Base-by-base conservation (phyloP, 1,140 invertebrate species). In the Neuroterus valhalla region DNA sequence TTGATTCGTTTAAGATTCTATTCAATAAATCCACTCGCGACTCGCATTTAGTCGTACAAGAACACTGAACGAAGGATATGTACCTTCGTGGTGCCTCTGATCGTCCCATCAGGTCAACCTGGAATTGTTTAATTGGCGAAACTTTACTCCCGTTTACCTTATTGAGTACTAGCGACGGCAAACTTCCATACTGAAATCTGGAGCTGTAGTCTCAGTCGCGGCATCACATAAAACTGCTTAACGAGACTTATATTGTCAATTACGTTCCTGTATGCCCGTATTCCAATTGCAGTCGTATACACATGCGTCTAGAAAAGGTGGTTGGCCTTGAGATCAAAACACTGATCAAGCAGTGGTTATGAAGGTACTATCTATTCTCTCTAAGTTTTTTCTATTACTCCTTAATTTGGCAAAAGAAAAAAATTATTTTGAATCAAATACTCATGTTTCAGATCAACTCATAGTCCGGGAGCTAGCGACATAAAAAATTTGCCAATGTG, bases 191-290 rank as follows among this genome's bases (percentile, higher is more conserved):
- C 52, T 62, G 52, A 62, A 62, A 62, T 62, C 52, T 62, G 21
- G 52, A 62, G 52, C 52, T 62, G 52, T 23, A 62, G 52, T 62
- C 52, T 62, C 23, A 62, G 52, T 26, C 52, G 26, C 23, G 52
- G 52, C 52, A 62, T 62, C 52, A 62, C 52, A 62, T 62, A 62
- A 62, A 62, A 62, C 52, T 62, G 52, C 52, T 62, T 62, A 62
- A 62, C 52, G 52, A 62, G 52, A 62, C 52, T 62, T 62, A 62
- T 62, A 62, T 62, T 62, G 52, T 62, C 52, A 62, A 62, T 62
- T 62, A 62, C 21, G 23, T 62, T 62, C 31, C 52, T 62, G 52
- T 62, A 15, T 62, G 26, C 52, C 23, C 52, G 52, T 62, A 62
- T 62, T 62, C 23, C 52, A 62, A 50, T 50, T 26, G 52, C 52